Conservation (phyloP, 2,113 vertebrate species). For the Pluvianellus socialis region DNA sequence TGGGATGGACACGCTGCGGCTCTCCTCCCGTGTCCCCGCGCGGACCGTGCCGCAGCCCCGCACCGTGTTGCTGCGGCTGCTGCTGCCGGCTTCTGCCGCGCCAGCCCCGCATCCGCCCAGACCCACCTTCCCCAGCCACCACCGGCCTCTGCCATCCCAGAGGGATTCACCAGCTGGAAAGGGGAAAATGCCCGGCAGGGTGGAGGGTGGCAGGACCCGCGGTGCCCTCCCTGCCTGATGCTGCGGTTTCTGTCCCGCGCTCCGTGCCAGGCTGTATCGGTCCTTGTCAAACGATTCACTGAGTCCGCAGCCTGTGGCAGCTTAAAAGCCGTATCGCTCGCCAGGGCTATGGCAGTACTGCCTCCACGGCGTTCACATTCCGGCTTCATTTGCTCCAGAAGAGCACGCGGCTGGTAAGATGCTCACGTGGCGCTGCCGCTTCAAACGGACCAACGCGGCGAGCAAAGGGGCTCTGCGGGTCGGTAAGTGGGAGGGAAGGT, state of each 20-base stretch:
- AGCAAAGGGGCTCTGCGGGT: neutral
- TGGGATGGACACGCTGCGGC: fast-evolving
- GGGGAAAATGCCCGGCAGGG: neutral
- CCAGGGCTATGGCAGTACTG: neutral
- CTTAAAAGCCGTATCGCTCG: neutral
- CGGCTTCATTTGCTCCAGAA: neutral
- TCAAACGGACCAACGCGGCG: neutral
- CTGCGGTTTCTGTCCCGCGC: neutral
- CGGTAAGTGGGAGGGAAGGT: neutral
- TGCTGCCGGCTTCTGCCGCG: neutral
- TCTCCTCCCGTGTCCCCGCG: neutral
- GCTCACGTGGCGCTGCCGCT: neutral
- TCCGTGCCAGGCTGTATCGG: neutral
- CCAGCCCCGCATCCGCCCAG: too few relatives aligned
- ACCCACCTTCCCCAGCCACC: too few relatives aligned
- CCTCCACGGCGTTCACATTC: neutral
- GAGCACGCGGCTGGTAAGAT: neutral
- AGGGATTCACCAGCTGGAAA: neutral
- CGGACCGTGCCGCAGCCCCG: fast-evolving
- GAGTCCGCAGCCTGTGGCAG: neutral
- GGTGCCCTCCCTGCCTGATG: neutral
- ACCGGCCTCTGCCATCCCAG: neutral
- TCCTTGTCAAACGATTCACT: neutral
- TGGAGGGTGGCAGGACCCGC: neutral
- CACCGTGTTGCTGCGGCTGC: neutral